Conservation (phyloP, 2,888 invertebrate genomes). For the Drosophila paramelanica region DNA sequence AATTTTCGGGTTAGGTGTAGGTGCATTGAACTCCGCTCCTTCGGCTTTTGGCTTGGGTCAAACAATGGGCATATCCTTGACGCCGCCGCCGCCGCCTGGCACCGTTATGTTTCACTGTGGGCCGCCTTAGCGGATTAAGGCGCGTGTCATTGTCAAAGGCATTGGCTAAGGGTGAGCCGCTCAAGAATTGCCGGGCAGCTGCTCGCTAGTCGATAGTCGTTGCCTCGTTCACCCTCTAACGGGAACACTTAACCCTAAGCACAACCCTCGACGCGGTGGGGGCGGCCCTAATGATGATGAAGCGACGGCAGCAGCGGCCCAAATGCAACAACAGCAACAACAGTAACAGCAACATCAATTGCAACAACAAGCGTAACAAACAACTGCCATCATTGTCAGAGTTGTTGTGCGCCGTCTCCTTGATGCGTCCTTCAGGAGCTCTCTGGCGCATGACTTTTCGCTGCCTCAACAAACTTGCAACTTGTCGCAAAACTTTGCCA, state of each 20-base stretch:
- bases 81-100: slow-evolving; percentile 15
- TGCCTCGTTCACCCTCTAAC: slow-evolving; percentile 58
- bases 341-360: slow-evolving; percentile 8
- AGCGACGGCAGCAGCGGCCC: slow-evolving; percentile 50
- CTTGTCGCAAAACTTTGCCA: slow-evolving; percentile 65
- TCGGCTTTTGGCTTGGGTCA: slow-evolving; percentile 24
- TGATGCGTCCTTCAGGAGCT: slow-evolving; percentile 83
- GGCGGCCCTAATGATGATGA: slow-evolving; percentile 76
- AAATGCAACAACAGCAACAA: slow-evolving; percentile 30
- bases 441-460: slow-evolving; percentile 80
- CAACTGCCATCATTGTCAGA: slow-evolving; percentile 64
- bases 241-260: slow-evolving; percentile 80
- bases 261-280: slow-evolving; percentile 49
- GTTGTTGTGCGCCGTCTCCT: slow-evolving; percentile 71
- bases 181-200: slow-evolving; percentile 40
- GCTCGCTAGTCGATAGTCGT: slow-evolving; percentile 27
- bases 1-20: slow-evolving; percentile 62
- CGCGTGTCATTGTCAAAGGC: slow-evolving; percentile 55
- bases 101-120: slow-evolving; percentile 64
- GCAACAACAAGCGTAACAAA: slow-evolving; percentile 50
- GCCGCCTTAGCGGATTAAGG: slow-evolving; percentile 65
- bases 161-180: slow-evolving; percentile 23
- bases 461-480: slow-evolving; percentile 69
- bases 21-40: slow-evolving; percentile 70
- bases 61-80: slow-evolving; percentile 60